These are phyloP conservation scores for Nansenia antarctica DNA, from an alignment of 2,113 vertebrate genomes.

Conservation along the genomic window DNA sequence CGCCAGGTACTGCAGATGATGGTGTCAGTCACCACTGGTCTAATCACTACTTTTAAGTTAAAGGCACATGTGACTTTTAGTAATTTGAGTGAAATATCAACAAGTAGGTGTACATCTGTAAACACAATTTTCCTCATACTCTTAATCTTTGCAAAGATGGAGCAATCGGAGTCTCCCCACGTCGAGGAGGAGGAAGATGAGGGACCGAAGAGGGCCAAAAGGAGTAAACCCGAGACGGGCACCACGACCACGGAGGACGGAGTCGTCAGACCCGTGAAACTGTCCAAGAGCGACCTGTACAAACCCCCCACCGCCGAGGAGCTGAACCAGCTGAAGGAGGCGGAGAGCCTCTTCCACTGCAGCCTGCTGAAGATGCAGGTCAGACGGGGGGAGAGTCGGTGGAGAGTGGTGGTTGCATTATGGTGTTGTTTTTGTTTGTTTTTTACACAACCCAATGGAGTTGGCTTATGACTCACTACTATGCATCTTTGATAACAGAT, in stretches of 20 bases:
- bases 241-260: too few relatives aligned
- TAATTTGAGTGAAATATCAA: background rate
- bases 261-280: constrained; percentile 76
- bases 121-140: background rate
- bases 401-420: background rate
- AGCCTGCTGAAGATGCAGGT: constrained; percentile 93
- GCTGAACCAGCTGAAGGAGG: constrained; percentile 88
- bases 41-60: too few relatives aligned
- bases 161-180: constrained; percentile 16
- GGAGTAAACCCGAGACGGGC: constrained; percentile 38
- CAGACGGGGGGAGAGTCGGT: constrained; percentile 14
- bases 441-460: background rate
- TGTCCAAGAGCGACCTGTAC: constrained; percentile 85
- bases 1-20: too few relatives aligned
- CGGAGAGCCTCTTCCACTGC: constrained; percentile 91
- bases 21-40: too few relatives aligned
- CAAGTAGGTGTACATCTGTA: too few relatives aligned
- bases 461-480: background rate
- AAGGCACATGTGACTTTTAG: too few relatives aligned
- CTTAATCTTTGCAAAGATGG: constrained; percentile 42
- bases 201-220: constrained; percentile 49
- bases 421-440: too few relatives aligned
- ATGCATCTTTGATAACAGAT: constrained; percentile 71
- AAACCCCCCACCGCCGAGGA: constrained; percentile 90
- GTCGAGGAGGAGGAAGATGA: constrained; percentile 31